Base-by-base conservation (phyloP, 2,113 vertebrate genomes). In the Cryptoleucopteryx plumbea region DNA sequence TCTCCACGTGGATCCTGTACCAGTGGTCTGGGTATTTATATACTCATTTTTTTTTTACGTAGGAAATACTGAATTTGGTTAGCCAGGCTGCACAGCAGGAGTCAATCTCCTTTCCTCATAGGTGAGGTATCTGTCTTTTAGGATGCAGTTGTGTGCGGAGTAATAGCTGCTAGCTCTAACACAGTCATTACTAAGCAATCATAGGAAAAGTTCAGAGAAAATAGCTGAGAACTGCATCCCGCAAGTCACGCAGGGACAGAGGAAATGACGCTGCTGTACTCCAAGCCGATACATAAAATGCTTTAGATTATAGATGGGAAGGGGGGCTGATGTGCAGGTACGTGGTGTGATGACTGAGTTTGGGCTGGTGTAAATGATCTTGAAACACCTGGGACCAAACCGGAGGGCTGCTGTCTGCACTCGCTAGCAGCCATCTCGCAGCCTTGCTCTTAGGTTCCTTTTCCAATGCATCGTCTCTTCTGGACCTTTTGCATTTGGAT, bases 291-390 rank as follows among this genome's bases (percentile, higher is more conserved):
- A 3, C 1, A 40, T 13, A 8, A 79, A 86, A 71, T 31, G 13
- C 32, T 84, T 68, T 34, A 26, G 47, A 12, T 29, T 65, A 11
- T 8, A 40, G 23, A 15, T 11, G 27, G 81, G 58, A 73, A 84
- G 53, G 27, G 19, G 34, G 26, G 16, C 75, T 58, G 75, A 26
- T 32, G 38, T 63, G 56, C 63, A 56, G 53, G 32, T 47, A 22
- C 16, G 12, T 48, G 0, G 1, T 0, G 0, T 45, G 59, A 20
- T 70, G 25, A 3, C 36, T 42, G 68, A 58, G 18, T 40, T 70
- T 53, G 59, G 21, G 50, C 73, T 78, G 63, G 10, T 45, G 73
- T 48, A 66, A 71, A 84, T 22, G 1, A 20, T 20, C 11, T 7
- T 27, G 77, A 31, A 36, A n/a, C 5, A 2, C 19, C 2, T 3